Conservation (phyloP, 2,113 vertebrate species). For the Percina caprodes region DNA sequence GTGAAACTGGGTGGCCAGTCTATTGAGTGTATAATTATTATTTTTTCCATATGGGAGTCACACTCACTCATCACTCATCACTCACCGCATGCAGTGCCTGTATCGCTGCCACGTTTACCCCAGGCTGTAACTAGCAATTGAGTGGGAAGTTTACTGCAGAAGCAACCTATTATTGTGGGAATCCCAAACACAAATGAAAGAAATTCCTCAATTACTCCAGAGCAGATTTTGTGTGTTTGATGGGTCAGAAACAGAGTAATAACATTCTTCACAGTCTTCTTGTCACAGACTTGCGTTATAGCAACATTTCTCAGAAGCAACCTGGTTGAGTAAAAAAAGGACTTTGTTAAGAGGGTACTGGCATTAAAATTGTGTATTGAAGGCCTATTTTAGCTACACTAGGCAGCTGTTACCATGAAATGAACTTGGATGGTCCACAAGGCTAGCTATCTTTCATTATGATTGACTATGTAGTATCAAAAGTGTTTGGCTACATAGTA, state of each 20-base stretch:
- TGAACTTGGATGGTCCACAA: no score
- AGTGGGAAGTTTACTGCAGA: slow-evolving; percentile 15
- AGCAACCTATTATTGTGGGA: slow-evolving; percentile 19
- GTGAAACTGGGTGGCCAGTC: slow-evolving; percentile 18
- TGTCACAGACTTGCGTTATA: background rate
- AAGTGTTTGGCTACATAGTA: background rate
- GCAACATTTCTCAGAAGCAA: background rate
- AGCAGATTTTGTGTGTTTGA: slow-evolving; percentile 25
- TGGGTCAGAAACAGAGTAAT: slow-evolving; percentile 40
- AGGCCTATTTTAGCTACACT: background rate
- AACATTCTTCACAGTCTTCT: slow-evolving; percentile 27
- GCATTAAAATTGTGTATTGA: background rate
- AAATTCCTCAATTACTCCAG: slow-evolving; percentile 20
- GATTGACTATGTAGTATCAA: background rate
- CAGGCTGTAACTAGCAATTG: slow-evolving; percentile 41
- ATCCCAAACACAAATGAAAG: slow-evolving; percentile 14
- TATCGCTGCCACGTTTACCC: slow-evolving; percentile 25
- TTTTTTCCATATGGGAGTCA: background rate
- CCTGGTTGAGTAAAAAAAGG: background rate
- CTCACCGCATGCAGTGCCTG: background rate
- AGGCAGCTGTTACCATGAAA: no score
- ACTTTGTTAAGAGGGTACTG: background rate
- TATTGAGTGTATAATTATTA: slow-evolving; percentile 27
- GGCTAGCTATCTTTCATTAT: background rate
- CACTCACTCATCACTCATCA: slow-evolving; percentile 17